Conservation (phyloP, 1,140 invertebrate species). For the Sarcophaga peregrina region DNA sequence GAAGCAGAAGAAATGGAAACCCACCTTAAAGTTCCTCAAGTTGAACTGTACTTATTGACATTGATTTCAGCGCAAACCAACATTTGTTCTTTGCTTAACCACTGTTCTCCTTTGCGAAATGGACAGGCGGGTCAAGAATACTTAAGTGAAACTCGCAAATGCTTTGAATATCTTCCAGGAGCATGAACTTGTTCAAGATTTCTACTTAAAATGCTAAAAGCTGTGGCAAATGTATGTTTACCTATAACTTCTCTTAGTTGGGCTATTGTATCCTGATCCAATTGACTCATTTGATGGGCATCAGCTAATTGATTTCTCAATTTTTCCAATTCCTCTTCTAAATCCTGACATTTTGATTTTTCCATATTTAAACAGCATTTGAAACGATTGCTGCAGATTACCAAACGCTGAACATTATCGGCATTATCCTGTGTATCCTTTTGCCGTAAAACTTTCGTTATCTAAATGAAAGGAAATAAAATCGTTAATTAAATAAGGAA, state of each 20-base stretch:
- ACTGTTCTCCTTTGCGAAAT: no score
- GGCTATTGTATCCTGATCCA: conserved; percentile 63
- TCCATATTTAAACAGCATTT: conserved; percentile 57
- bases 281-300: conserved; percentile 54
- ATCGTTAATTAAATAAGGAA: background rate
- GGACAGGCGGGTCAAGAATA: no score
- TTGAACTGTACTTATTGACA: no score
- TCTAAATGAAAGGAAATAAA: conserved; percentile 45
- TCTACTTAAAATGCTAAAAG: no score
- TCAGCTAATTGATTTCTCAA: conserved; percentile 53
- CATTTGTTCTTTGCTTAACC: no score
- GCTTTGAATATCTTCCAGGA: no score
- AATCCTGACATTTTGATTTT: conserved; percentile 52
- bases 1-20: no score
- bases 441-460: conserved; percentile 60
- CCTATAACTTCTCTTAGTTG: conserved; percentile 61
- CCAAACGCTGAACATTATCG: conserved; percentile 62
- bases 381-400: conserved; percentile 60
- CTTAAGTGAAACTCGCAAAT: no score
- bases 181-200: no score
- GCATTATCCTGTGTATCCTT: conserved; percentile 64
- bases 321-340: conserved; percentile 52
- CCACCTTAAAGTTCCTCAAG: no score
- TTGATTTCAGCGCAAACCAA: no score
- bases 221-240: background rate